phyloP scores from a whole-genome alignment of 2,797 vertebrate species.

The Tympanoctomys barrerae region DNA sequence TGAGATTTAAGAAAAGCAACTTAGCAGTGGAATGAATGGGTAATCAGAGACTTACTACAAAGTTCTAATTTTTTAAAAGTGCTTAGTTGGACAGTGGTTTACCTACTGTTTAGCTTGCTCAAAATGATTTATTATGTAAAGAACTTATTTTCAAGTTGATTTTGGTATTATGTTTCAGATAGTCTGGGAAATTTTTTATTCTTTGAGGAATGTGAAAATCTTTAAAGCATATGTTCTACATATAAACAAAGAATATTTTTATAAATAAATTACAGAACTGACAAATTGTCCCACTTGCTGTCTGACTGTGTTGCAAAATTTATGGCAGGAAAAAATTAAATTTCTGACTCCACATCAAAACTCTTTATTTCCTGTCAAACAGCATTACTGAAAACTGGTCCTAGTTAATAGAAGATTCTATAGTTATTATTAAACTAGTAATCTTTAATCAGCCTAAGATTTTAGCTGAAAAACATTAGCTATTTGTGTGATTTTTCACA shows the following conservation, averaged over 20 bases:
- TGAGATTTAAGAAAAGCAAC: conserved; percentile 81
- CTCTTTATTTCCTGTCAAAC: not conserved
- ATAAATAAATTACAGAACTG: conserved; percentile 34
- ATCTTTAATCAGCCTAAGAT: conserved; percentile 44
- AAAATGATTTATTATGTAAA: conserved; percentile 75
- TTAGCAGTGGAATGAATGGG: conserved; percentile 78
- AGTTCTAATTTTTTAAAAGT: conserved; percentile 81
- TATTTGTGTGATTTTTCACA: conserved; percentile 68
- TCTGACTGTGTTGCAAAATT: conserved; percentile 51
- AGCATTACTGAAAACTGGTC: conserved; percentile 19
- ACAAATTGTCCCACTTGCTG: conserved; percentile 38
- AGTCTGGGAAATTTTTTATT: conserved; percentile 49
- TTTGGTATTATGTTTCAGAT: conserved; percentile 62
- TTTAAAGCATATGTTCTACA: not conserved
- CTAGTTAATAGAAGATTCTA: conserved; percentile 32
- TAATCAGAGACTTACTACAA: conserved; percentile 73
- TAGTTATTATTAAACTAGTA: conserved; percentile 43
- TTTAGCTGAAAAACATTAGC: conserved; percentile 42
- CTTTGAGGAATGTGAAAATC: conserved; percentile 47
- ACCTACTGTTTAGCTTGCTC: conserved; percentile 80
- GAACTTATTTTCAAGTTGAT: conserved; percentile 67
- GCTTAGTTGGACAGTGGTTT: conserved; percentile 79
- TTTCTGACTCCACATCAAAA: conserved; percentile 42
- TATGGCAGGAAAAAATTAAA: not conserved
- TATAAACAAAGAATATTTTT: conserved; percentile 26